phyloP scores from a whole-genome alignment of 2,888 invertebrate genomes.

The Lamproptera curius region DNA sequence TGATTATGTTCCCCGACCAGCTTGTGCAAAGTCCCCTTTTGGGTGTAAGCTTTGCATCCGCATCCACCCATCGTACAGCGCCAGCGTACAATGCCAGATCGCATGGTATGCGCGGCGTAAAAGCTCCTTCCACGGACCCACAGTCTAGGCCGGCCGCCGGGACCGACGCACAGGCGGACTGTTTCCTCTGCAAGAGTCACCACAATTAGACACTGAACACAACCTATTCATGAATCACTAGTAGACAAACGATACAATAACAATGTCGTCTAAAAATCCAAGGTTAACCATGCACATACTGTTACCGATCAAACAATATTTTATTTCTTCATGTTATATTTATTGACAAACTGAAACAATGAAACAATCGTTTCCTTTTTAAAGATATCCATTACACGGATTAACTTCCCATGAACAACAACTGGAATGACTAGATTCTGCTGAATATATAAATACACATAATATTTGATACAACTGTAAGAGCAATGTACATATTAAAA shows the following conservation, averaged over 20 bases:
- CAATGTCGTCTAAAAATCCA: no score
- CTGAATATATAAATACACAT: neutral
- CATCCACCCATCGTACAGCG: slow-evolving; percentile 73
- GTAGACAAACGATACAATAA: no score
- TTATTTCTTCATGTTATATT: no score
- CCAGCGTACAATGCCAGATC: slow-evolving; percentile 70
- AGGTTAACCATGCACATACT: slow-evolving; percentile 2
- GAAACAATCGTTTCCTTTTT: slow-evolving; percentile 14
- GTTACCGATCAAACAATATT: neutral
- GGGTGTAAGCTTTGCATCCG: slow-evolving; percentile 71
- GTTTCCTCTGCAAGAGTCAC: slow-evolving; percentile 48
- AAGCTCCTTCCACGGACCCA: slow-evolving; percentile 73
- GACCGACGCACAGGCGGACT: slow-evolving; percentile 66
- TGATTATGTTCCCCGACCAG: slow-evolving; percentile 71
- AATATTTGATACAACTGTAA: neutral
- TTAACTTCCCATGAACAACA: slow-evolving; percentile 14
- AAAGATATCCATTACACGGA: slow-evolving; percentile 16
- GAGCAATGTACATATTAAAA: neutral
- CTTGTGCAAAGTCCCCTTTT: slow-evolving; percentile 65
- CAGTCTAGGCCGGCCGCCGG: slow-evolving; percentile 66
- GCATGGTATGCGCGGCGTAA: slow-evolving; percentile 73
- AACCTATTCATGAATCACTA: no score
- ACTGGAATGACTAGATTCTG: slow-evolving; percentile 20
- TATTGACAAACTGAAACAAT: neutral
- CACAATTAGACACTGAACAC: slow-evolving; percentile 30